These are phyloP conservation scores for Archaeoteleia sp. DNA, from an alignment of 2,888 invertebrate species.

Conservation along the genomic window DNA sequence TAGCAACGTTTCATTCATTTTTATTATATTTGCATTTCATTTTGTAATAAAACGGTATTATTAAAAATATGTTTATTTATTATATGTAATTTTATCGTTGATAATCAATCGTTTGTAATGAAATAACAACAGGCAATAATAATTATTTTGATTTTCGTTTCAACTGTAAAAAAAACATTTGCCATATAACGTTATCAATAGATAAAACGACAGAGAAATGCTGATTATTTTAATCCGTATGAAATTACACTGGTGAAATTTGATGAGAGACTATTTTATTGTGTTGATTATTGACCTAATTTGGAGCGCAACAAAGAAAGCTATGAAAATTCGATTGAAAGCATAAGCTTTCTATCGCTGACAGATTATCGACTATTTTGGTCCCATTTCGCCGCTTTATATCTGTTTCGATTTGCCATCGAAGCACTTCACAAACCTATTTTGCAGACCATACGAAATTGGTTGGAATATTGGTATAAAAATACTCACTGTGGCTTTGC, in stretches of 20 bases:
- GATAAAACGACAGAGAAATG: no score
- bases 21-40: no score
- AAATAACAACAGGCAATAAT: no score
- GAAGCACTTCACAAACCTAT: constrained; percentile 34
- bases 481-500: constrained; percentile 25
- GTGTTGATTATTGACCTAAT: constrained; percentile 14
- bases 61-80: no score
- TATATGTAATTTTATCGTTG: no score
- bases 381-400: constrained; percentile 36
- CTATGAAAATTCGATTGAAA: constrained; percentile 33
- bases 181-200: no score
- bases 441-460: constrained; percentile 31
- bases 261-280: no score
- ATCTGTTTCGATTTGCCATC: constrained; percentile 36
- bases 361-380: constrained; percentile 40
- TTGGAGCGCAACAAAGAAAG: constrained; percentile 18
- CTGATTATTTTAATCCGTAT: background rate
- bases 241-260: no score
- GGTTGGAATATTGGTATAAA: constrained; percentile 35
- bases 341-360: constrained; percentile 21
- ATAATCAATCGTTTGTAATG: no score
- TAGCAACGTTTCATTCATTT: no score
- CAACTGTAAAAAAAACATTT: no score
- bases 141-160: background rate
- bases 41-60: no score